Base-by-base conservation (phyloP, 1,140 invertebrate genomes). In the Potamilus streckersoni region DNA sequence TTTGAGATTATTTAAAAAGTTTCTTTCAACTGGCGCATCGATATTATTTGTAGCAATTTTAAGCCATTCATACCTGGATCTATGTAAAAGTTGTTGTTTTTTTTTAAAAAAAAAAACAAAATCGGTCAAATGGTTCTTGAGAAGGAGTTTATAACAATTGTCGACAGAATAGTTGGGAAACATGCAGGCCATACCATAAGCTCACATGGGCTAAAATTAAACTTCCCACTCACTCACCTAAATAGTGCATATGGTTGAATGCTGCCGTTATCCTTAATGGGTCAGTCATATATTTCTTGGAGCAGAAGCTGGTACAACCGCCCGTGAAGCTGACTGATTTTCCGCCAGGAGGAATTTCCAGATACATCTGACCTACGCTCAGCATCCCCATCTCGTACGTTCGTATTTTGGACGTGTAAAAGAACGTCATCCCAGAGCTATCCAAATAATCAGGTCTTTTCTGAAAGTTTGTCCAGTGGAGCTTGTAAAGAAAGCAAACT, bases 391-490 rank as follows among this genome's bases (percentile, higher is more conserved):
- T 71, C 57, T 80, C 74, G 60, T 80, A 66, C 16, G 19, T n/a
- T 27, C 82, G 70, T 31, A 57, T 2, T 19, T 69, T 74, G 11
- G 66, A 57, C 2, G 82, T 79, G 69, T 79, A 79, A 61, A 77
- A 79, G 16, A 84, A 38, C 4, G 73, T 76, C 62, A 84, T 74
- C 31, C 83, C 83, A 20, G 82, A 82, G 16, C 70, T 74, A 68
- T 82, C 83, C 6, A 19, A 73, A 16, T 77, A 72, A 19, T 73
- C 79, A 0, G 69, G 5, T 11, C 69, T 23, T n/a, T 73, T 38
- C 17, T 73, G 17, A 11, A 82, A 82, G 69, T 84, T 84, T 61
- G 82, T 82, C 80, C 82, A 84, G 60, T 84, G 83, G 69, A 80
- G 62, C 82, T 84, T 49, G 13, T 72, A 72, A 49, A 20, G 31